phyloP scores from a whole-genome alignment of 2,797 vertebrate genomes.

The Xiphorhynchus erythropygius region DNA sequence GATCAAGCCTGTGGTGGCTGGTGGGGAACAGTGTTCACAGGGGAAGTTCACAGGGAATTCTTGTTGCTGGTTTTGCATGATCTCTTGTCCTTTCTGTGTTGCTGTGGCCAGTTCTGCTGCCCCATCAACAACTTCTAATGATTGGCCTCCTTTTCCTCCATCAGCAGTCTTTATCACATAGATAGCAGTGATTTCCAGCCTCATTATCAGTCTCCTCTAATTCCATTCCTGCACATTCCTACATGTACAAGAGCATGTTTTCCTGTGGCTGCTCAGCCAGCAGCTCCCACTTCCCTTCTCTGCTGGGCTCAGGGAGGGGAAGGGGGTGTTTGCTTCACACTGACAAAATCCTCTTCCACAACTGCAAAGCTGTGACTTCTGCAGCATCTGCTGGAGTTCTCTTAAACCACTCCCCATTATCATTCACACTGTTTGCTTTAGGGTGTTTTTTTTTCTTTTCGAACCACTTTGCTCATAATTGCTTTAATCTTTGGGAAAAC shows the following conservation, averaged over 20 bases:
- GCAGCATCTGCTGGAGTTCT: neutral
- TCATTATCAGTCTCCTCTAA: neutral
- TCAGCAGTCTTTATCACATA: neutral
- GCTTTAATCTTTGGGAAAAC: constrained; percentile 63
- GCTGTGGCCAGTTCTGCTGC: neutral
- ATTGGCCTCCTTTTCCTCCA: neutral
- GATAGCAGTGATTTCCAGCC: neutral
- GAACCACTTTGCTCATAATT: constrained; percentile 48
- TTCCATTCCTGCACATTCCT: neutral
- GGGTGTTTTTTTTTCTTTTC: neutral
- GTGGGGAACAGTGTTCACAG: neutral
- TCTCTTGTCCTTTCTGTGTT: neutral
- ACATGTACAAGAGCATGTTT: neutral
- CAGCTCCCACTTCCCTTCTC: neutral
- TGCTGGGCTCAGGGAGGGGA: neutral
- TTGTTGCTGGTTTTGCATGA: neutral
- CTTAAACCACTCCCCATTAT: neutral
- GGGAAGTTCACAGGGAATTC: neutral
- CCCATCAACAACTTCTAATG: neutral
- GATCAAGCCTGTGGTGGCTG: neutral
- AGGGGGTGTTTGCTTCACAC: neutral
- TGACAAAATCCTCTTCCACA: neutral
- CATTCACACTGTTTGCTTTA: neutral
- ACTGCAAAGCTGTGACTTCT: neutral
- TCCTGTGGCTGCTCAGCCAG: accelerated